Percentiles rank a stretch among this genome's conserved stretches.
Conservation (phyloP, 2,113 vertebrate genomes). For the Telmatochromis sp. region DNA sequence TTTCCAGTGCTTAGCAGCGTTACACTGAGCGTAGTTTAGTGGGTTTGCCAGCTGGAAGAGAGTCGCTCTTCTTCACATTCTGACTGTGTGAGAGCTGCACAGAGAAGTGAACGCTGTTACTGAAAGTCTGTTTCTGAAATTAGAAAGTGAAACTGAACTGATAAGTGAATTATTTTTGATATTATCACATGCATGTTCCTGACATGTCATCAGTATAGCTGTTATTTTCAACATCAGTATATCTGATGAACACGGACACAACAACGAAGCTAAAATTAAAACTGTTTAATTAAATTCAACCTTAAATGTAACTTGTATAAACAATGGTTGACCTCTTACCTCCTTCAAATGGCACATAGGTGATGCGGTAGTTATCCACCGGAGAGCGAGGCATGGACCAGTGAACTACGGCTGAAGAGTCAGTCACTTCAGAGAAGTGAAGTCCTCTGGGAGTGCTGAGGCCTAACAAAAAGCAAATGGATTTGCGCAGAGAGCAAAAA, state of each 20-base stretch:
- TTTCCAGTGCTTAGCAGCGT: background rate
- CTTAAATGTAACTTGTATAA: background rate
- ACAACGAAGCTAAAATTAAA: background rate
- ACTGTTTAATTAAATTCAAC: background rate
- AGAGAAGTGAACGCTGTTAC: background rate
- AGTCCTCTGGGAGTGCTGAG: conserved; percentile 81
- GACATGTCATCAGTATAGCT: background rate
- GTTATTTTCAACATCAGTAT: background rate
- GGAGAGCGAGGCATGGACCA: conserved; percentile 75
- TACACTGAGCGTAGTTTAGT: background rate
- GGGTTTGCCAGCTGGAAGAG: background rate
- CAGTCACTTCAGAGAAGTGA: conserved; percentile 83
- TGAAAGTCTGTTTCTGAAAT: background rate
- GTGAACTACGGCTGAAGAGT: conserved; percentile 78
- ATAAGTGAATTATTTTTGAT: background rate
- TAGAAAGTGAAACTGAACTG: background rate
- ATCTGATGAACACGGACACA: background rate
- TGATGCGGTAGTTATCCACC: conserved; percentile 81
- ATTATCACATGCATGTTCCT: background rate
- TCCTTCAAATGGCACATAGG: conserved; percentile 78
- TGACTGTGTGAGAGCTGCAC: background rate
- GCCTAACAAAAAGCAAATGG: conserved; percentile 52
- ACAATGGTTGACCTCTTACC: conserved; percentile 61
- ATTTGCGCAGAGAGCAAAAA: background rate
- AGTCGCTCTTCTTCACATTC: background rate